A percentile compares a stretch with the other conserved stretches of the same genome.
Evolutionary conservation across 2,113 vertebrate genomes (phyloP).

Genomic region (Picathartes gymnocephalus): DNA sequence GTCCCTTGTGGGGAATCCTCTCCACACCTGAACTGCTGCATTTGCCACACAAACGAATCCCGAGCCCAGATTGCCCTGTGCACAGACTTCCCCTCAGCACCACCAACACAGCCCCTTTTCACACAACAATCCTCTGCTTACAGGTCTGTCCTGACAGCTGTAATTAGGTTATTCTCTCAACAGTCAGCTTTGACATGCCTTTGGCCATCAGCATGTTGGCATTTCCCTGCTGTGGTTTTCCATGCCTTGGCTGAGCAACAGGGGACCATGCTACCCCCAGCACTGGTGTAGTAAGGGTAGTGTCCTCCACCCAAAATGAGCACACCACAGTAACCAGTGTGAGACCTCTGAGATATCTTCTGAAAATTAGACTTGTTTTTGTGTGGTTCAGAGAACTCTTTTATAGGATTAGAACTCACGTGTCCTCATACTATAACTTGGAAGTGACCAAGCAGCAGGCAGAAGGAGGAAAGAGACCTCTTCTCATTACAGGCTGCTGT

Average conservation of each 20-base stretch:
- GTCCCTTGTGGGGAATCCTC: neutral
- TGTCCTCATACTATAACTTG: neutral
- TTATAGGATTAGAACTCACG: neutral
- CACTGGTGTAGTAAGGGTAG: neutral
- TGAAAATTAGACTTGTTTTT: neutral
- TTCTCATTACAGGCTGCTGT: neutral
- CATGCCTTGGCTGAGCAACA: neutral
- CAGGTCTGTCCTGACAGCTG: neutral
- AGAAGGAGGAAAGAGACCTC: neutral
- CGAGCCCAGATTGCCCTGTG: fast-evolving
- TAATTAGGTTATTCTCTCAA: neutral
- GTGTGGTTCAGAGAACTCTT: neutral
- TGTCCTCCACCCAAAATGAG: neutral
- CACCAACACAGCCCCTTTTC: neutral
- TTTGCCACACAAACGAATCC: fast-evolving
- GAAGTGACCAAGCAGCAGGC: neutral
- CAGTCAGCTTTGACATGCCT: neutral
- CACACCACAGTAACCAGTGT: neutral
- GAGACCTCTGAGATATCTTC: neutral
- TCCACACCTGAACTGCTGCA: fast-evolving
- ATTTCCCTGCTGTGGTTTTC: neutral
- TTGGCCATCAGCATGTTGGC: neutral
- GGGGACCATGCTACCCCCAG: neutral
- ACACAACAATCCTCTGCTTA: neutral
- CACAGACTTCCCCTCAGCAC: neutral